Evolutionary conservation across 2,113 vertebrate genomes (phyloP).

Genomic region (Pomatostomus ruficeps): DNA sequence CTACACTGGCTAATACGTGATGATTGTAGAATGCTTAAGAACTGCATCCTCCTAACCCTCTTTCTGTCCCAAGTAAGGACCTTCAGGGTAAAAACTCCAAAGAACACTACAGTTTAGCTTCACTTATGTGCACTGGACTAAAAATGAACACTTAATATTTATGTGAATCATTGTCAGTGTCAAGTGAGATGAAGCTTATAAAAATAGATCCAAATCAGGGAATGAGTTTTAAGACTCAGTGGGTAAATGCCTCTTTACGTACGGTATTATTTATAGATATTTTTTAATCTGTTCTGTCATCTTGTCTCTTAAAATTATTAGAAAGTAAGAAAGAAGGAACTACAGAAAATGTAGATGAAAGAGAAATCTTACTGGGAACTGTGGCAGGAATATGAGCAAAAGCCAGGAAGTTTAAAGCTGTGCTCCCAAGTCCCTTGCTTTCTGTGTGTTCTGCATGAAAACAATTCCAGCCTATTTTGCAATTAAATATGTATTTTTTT

Average conservation of each 20-base stretch:
- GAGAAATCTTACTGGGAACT: background rate
- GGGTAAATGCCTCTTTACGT: constrained; percentile 46
- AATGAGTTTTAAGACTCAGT: constrained; percentile 31
- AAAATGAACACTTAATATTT: constrained; percentile 59
- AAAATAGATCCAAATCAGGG: constrained; percentile 44
- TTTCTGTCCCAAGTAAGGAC: background rate
- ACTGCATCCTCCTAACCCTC: background rate
- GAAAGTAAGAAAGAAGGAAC: constrained; percentile 9
- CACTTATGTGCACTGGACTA: constrained; percentile 30
- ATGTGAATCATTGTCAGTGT: constrained; percentile 61
- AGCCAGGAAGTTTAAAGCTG: background rate
- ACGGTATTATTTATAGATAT: constrained; percentile 39
- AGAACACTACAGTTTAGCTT: background rate
- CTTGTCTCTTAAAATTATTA: constrained; percentile 57
- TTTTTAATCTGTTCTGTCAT: constrained; percentile 56
- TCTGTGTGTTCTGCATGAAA: background rate
- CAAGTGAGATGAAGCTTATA: constrained; percentile 43
- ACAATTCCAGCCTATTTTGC: background rate
- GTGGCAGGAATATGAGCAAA: background rate
- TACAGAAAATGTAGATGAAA: background rate
- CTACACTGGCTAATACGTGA: background rate
- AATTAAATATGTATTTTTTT: background rate
- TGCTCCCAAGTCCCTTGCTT: background rate
- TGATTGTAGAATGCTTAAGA: background rate
- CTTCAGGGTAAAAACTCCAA: background rate